Percentiles rank a stretch among this genome's conserved stretches.
Evolutionary conservation across 2,888 invertebrate genomes (phyloP).

Genomic region (Ceriagrion tenellum): DNA sequence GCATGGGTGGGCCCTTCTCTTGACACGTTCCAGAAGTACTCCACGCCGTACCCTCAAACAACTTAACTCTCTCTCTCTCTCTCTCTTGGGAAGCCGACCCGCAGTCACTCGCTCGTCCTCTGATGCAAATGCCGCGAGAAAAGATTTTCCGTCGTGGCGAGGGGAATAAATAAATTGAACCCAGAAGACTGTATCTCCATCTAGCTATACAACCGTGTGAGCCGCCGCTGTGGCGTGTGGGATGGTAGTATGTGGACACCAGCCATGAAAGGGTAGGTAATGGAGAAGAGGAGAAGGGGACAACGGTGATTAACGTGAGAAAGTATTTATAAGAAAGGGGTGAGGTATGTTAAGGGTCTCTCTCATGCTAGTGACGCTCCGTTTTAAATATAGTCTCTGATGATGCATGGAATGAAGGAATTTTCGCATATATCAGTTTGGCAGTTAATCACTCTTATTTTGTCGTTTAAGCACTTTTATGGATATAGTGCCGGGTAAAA

Average conservation of each 20-base stretch:
- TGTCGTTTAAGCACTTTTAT: too few species aligned
- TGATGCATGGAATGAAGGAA: too few species aligned
- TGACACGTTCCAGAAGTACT: conserved; percentile 54
- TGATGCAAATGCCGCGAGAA: neutral
- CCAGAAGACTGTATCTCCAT: neutral
- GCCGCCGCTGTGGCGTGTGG: too few species aligned
- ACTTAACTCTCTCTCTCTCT: neutral
- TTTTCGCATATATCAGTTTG: too few species aligned
- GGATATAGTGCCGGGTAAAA: too few species aligned
- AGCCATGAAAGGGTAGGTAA: neutral
- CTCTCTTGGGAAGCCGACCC: neutral
- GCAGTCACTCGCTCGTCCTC: neutral
- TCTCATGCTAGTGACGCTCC: too few species aligned
- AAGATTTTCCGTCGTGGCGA: neutral
- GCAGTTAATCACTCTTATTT: too few species aligned
- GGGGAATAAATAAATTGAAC: neutral
- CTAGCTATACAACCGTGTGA: too few species aligned
- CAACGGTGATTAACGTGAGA: too few species aligned
- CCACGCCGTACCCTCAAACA: neutral
- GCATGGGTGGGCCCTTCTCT: conserved; percentile 41
- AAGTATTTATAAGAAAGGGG: too few species aligned
- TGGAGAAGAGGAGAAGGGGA: neutral
- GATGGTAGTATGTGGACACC: neutral
- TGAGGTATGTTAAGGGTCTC: too few species aligned
- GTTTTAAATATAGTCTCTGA: too few species aligned